Conservation (phyloP, 2,113 vertebrate species). For the Dasypus novemcinctus region DNA sequence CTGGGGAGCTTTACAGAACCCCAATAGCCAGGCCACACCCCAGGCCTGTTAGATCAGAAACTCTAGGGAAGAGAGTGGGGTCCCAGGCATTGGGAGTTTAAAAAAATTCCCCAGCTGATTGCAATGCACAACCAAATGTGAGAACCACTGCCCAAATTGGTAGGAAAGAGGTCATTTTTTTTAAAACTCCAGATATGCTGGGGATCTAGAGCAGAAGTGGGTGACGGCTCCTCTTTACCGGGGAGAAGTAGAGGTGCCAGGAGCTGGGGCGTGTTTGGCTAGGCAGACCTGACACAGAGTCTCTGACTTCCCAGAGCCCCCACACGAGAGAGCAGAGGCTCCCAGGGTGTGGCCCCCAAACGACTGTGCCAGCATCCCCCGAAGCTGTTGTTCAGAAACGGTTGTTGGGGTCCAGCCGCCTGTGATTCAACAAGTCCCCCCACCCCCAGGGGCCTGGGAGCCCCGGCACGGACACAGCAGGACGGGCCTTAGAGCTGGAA, state of each 20-base stretch:
- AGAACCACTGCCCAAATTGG: not conserved
- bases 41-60: too few species aligned
- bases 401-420: not conserved
- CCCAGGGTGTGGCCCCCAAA: not conserved
- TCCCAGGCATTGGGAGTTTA: too few species aligned
- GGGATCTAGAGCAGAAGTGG: not conserved
- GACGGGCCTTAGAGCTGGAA: not conserved
- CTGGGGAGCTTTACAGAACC: not conserved
- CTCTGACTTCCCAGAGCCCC: not conserved
- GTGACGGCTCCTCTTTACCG: not conserved
- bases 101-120: not conserved
- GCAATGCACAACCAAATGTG: not conserved
- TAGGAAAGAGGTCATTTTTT: not conserved
- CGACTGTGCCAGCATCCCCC: not conserved
- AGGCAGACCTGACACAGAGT: not conserved
- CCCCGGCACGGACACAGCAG: accelerated
- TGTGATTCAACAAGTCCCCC: accelerated
- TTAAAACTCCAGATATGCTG: not conserved
- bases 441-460: not conserved
- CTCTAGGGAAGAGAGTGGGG: not conserved
- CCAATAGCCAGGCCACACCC: too few species aligned
- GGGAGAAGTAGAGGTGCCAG: not conserved
- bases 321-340: not conserved
- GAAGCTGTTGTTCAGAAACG: not conserved
- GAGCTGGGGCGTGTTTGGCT: not conserved